Conservation (phyloP, 1,140 invertebrate genomes). For the Latrodectus geometricus region DNA sequence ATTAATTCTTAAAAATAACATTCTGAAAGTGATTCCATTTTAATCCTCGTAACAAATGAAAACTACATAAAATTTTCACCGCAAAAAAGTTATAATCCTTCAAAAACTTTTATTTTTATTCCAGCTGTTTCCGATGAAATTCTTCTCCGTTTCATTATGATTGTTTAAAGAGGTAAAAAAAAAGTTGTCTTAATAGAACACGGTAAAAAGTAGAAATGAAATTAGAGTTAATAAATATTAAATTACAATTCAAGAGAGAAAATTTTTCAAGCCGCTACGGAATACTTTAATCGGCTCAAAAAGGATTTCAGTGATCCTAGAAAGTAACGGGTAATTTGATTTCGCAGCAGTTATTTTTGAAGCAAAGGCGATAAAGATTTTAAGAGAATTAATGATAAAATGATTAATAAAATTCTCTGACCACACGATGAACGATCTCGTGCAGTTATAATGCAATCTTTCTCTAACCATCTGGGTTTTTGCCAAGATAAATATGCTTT, state of each 20-base stretch:
- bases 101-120: background rate
- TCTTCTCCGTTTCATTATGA: no score
- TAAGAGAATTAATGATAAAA: conserved; percentile 33
- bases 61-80: no score
- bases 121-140: background rate
- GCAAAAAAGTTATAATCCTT: no score
- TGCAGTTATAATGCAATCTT: conserved; percentile 25
- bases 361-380: background rate
- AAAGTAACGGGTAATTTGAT: conserved; percentile 18
- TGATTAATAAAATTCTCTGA: conserved; percentile 40
- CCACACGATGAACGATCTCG: conserved; percentile 39
- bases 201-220: background rate
- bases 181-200: background rate
- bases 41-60: no score
- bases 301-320: background rate
- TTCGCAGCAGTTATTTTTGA: background rate
- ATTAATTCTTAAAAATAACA: no score
- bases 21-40: no score
- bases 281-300: background rate
- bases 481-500: conserved; percentile 50
- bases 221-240: background rate
- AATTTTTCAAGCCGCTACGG: background rate
- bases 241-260: background rate
- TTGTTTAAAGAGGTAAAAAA: background rate
- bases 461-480: conserved; percentile 23